Evolutionary conservation across 2,797 vertebrate species (phyloP).

Genomic region (Notoglanidium macrostoma): DNA sequence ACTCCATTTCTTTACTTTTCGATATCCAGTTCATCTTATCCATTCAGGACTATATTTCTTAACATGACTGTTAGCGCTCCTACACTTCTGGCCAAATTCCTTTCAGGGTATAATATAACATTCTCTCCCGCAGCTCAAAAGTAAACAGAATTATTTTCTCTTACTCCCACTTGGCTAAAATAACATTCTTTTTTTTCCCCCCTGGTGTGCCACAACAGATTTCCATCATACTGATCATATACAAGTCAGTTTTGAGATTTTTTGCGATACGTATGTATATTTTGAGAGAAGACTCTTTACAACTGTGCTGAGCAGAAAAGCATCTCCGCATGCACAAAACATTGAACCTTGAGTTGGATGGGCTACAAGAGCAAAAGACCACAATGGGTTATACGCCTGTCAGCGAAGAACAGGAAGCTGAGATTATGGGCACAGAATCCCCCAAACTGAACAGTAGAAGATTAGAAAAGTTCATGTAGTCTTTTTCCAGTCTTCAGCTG

Average conservation of each 20-base stretch:
- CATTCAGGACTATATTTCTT: not conserved
- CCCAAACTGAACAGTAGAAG: too few relatives aligned
- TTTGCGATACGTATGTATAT: not conserved
- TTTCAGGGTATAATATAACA: conserved; percentile 2
- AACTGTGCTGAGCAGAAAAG: too few relatives aligned
- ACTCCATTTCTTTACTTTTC: not conserved
- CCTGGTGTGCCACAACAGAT: not conserved
- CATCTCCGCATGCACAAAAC: too few relatives aligned
- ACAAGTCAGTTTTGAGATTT: not conserved
- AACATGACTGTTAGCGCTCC: not conserved
- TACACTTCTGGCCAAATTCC: not conserved
- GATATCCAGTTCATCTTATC: not conserved
- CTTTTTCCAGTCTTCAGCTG: too few relatives aligned
- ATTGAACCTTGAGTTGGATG: too few relatives aligned
- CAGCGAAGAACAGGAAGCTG: too few relatives aligned
- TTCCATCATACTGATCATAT: not conserved
- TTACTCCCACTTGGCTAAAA: conserved; percentile 6
- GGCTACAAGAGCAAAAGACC: too few relatives aligned
- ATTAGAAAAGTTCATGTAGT: too few relatives aligned
- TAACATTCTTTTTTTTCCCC: not conserved
- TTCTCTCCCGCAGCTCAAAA: conserved; percentile 16
- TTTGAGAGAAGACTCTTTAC: too few relatives aligned
- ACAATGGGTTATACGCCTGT: too few relatives aligned
- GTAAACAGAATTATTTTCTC: conserved; percentile 29
- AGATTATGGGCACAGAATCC: too few relatives aligned